Conservation (phyloP, 2,888 invertebrate species). For the Cryptocephalus primarius region DNA sequence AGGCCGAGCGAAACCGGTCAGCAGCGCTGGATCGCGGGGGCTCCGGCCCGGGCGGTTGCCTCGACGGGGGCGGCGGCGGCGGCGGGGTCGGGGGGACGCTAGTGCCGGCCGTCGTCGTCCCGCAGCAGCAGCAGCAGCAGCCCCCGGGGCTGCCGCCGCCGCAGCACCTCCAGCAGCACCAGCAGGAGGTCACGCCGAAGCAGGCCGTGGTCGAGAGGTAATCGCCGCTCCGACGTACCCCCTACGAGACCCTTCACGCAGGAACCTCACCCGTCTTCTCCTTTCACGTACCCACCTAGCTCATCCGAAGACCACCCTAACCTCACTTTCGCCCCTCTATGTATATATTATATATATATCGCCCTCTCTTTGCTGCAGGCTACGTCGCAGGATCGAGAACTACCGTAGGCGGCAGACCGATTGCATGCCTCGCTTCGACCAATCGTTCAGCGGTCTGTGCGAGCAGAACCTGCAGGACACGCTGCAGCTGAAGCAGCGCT, state of each 20-base stretch:
- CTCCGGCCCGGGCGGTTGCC: constrained; percentile 60
- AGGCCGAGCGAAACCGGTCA: constrained; percentile 20
- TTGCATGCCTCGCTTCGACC: constrained; percentile 79
- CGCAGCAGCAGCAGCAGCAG: constrained; percentile 52
- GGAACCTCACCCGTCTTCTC: no score
- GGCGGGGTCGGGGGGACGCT: constrained; percentile 67
- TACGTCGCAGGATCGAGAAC: constrained; percentile 69
- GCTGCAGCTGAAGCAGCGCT: constrained; percentile 75
- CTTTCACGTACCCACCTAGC: no score
- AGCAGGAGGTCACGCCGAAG: constrained; percentile 62
- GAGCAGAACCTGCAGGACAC: constrained; percentile 90
- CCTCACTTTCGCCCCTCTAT: no score
- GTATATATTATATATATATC: no score
- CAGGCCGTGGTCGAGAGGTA: constrained; percentile 77
- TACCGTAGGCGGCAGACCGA: constrained; percentile 79
- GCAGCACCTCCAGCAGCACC: constrained; percentile 41
- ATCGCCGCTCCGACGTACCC: background rate
- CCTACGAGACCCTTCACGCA: no score
- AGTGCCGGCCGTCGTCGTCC: constrained; percentile 51
- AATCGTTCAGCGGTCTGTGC: constrained; percentile 75
- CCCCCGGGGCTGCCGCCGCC: constrained; percentile 52
- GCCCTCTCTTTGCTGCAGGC: constrained; percentile 40
- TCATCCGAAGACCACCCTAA: background rate
- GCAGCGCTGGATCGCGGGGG: constrained; percentile 38
- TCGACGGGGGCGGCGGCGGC: constrained; percentile 70